Evolutionary conservation across 2,113 vertebrate genomes (phyloP).

Genomic region (Platycercus adscitus): DNA sequence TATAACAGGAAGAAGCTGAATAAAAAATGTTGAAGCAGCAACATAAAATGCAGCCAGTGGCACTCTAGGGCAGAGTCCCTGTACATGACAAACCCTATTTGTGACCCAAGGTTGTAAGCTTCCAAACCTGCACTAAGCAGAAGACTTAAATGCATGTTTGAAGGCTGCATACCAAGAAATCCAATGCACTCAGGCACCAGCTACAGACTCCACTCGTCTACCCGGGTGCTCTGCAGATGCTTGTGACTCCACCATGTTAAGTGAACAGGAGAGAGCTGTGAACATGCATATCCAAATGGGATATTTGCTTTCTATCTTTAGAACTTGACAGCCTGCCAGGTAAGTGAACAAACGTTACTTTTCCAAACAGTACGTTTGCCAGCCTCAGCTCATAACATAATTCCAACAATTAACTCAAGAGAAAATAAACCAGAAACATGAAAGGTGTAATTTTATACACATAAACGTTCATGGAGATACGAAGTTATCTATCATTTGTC

Average conservation of each 20-base stretch:
- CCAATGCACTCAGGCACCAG: neutral
- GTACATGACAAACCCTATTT: neutral
- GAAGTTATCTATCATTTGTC: neutral
- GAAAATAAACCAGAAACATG: neutral
- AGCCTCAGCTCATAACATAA: neutral
- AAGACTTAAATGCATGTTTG: neutral
- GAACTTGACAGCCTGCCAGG: neutral
- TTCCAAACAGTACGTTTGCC: neutral
- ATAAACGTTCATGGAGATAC: neutral
- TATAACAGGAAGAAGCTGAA: neutral
- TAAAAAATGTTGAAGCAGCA: slow-evolving; percentile 1
- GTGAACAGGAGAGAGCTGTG: neutral
- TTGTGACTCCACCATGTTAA: neutral
- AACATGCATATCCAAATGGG: fast-evolving
- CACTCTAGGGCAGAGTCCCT: neutral
- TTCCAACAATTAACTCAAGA: neutral
- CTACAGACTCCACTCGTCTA: neutral
- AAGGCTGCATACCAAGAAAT: neutral
- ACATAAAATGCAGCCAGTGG: slow-evolving; percentile 19
- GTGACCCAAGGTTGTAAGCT: neutral
- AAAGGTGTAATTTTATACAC: neutral
- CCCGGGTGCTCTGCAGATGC: fast-evolving
- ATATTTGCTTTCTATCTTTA: neutral
- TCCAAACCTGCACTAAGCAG: neutral
- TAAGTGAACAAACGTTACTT: neutral